Base-by-base conservation (phyloP, 2,888 invertebrate species). In the Hyalella azteca region DNA sequence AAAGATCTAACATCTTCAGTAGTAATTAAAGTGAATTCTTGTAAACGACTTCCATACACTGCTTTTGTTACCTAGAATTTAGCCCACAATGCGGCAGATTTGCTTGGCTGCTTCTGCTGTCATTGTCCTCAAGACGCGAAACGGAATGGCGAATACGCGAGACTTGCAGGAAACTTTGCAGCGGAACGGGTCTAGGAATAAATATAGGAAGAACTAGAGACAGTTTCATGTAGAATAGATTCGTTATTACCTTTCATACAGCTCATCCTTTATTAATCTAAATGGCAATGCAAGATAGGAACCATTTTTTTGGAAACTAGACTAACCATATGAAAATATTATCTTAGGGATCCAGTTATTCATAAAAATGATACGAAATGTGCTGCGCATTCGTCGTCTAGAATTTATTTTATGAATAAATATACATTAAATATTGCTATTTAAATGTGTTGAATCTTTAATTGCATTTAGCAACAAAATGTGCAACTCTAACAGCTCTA, bases 11-110 rank as follows among this genome's bases (percentile, higher is more conserved):
- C 66, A 36, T n/a, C 29, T 29, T 29, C 26, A 29, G 19, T 19
- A 66, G 66, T 66, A 66, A 66, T 66, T 66, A 66, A 66, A 66
- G 66, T 36, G 66, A 36, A 66, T 66, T 66, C 66, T 66, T 66
- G 11, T 36, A 36, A 36, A n/a, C 36, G 29, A 36, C 19, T 36
- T 29, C 36, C 19, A 66, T n/a, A 29, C 32, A 36, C 66, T 13
- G 66, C 36, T 66, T 66, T 66, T 66, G 36, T 66, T 7, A 36
- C 36, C 13, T n/a, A 36, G 66, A 22, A 29, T 66, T 66, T 29
- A 66, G 29, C 29, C 19, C 32, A 66, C 66, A 66, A 66, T 66
- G 66, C 66, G 36, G 15, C 66, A 36, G 66, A 66, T 66, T 36
- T 66, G 66, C 66, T 36, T 66, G 36, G 66, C 4, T 66, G 66